Evolutionary conservation across 1,140 invertebrate genomes (phyloP).

Genomic region (Tetraneura akinire): DNA sequence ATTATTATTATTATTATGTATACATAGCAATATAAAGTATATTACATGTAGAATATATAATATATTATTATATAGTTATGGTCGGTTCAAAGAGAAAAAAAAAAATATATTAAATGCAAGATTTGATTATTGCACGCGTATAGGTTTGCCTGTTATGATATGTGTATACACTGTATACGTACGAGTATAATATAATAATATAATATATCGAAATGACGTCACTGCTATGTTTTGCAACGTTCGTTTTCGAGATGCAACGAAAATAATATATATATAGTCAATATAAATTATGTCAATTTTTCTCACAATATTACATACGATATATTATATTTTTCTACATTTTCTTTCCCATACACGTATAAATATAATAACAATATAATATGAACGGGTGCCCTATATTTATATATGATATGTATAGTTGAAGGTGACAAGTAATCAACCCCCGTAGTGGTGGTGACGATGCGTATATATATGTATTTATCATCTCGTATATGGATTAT

Average conservation of each 20-base stretch:
- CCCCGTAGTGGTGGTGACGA: neutral
- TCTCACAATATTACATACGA: too few relatives aligned
- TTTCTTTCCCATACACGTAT: too few relatives aligned
- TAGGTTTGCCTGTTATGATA: too few relatives aligned
- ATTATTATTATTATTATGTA: too few relatives aligned
- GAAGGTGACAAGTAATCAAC: slow-evolving; percentile 51
- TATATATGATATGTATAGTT: slow-evolving; percentile 10
- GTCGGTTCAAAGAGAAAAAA: neutral
- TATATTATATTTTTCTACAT: too few relatives aligned
- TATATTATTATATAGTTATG: neutral
- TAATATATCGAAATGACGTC: neutral
- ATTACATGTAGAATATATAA: neutral
- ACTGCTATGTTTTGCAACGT: neutral
- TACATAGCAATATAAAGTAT: neutral
- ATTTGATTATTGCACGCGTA: neutral
- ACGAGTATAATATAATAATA: neutral
- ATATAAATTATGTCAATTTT: slow-evolving; percentile 18
- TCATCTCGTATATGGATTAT: slow-evolving; percentile 31
- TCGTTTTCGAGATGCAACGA: neutral
- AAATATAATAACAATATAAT: too few relatives aligned
- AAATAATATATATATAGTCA: too few relatives aligned
- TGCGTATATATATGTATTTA: neutral
- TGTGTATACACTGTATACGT: too few relatives aligned
- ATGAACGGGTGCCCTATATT: too few relatives aligned
- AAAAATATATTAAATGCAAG: neutral